Base-by-base conservation (phyloP, 2,797 vertebrate species). In the Xyrichtys novacula region DNA sequence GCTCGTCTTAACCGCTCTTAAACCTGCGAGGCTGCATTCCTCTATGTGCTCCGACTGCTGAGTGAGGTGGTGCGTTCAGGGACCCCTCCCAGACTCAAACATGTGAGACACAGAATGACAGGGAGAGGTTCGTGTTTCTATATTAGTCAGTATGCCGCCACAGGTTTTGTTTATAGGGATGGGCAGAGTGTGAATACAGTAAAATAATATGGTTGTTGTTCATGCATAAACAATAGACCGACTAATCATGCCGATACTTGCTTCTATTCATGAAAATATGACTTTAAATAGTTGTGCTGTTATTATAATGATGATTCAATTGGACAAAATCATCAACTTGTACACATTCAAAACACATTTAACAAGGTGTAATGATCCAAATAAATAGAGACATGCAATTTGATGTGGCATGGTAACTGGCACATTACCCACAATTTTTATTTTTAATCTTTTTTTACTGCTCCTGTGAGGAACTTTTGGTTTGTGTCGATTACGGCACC, bases 21-120 rank as follows among this genome's bases (percentile, higher is more conserved):
- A 90, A 90, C 87, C 65, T 50, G 90, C 19, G 49, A 20, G n/a
- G 49, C 87, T 57, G 74, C 90, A 88, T 92, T 93, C 85, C 70
- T 25, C 7, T 39, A 29, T 57, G 76, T 52, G 47, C 71, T 0
- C 69, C 3, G 70, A 62, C 60, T 69, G 2, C 73, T 34, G 68
- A 73, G 28, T 26, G 80, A 57, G 58, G 48, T 71, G 85, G 17
- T 71, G 87, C 80, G 47, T 86, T 91, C 76, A 87, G 0, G 55
- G 76, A 19, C 63, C 58, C 60, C 54, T 76, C 44, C 14, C 55
- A 31, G 38, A 6, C 36, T 76, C 31, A 0, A 1, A 66, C 3
- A 64, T 67, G 5, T 22, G 36, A 60, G 0, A 66, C 28, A 20
- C 16, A 59, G 3, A 32, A 0, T 15, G 43, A 32, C 38, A n/a